Evolutionary conservation across 2,888 invertebrate genomes (phyloP).

Genomic region (Harpalus rufipes): DNA sequence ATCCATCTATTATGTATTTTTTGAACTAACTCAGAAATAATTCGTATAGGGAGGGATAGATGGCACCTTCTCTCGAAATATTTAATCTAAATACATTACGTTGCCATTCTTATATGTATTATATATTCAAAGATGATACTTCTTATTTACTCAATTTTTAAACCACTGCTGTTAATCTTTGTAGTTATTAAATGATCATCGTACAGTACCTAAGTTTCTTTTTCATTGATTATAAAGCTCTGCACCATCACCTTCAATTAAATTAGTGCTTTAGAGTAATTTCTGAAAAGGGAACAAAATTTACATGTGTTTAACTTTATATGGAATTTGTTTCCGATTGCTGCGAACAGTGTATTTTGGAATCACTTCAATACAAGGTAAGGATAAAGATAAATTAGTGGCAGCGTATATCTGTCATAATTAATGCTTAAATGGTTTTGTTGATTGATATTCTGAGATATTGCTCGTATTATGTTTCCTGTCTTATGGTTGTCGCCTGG

Average conservation of each 20-base stretch:
- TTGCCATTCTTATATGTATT: too few relatives aligned
- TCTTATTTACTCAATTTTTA: background rate
- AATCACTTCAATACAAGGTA: slow-evolving; percentile 99
- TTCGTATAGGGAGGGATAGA: too few relatives aligned
- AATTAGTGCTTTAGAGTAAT: slow-evolving; percentile 23
- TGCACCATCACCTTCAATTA: slow-evolving; percentile 23
- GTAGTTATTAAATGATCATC: background rate
- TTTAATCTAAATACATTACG: too few relatives aligned
- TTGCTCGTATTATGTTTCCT: slow-evolving; percentile 79
- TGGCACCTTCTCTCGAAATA: too few relatives aligned
- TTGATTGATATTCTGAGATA: slow-evolving; percentile 63
- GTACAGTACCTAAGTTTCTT: slow-evolving; percentile 11
- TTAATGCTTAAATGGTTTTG: slow-evolving; percentile 34
- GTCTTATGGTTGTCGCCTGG: slow-evolving; percentile 76
- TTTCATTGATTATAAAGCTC: slow-evolving; percentile 29
- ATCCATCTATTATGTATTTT: too few relatives aligned
- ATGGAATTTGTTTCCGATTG: slow-evolving; percentile 85
- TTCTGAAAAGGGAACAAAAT: slow-evolving; percentile 62
- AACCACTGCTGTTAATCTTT: background rate
- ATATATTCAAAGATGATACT: too few relatives aligned
- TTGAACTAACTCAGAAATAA: too few relatives aligned
- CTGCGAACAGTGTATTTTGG: slow-evolving; percentile 97
- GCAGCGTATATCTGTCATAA: slow-evolving; percentile 37
- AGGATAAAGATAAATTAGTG: slow-evolving; percentile 78
- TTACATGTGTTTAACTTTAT: slow-evolving; percentile 72